Percentiles rank a stretch among this genome's conserved stretches.
These are phyloP conservation scores for Acromyrmex heyeri DNA, from an alignment of 1,140 invertebrate species.

Conservation along the genomic window DNA sequence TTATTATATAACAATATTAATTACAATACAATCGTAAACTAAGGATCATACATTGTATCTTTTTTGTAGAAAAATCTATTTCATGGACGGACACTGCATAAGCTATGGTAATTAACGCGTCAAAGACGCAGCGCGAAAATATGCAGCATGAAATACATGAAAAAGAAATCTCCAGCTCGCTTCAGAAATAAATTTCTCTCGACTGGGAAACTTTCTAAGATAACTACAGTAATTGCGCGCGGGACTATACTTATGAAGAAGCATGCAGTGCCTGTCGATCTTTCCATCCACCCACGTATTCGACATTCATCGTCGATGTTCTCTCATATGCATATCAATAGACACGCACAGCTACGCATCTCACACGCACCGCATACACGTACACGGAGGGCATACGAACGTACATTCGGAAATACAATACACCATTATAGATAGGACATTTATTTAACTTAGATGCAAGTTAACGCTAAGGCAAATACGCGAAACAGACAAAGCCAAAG, in stretches of 20 bases:
- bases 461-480: conserved; percentile 45
- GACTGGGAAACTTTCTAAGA: conserved; percentile 34
- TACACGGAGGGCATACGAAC: not conserved
- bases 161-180: conserved; percentile 19
- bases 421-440: conserved; percentile 4
- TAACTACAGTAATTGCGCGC: conserved; percentile 23
- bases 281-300: conserved; percentile 6
- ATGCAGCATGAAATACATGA: conserved; percentile 1
- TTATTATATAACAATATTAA: conserved; percentile 14
- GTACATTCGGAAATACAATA: conserved; percentile 17
- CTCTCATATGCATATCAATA: conserved; percentile 28
- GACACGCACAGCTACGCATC: not conserved
- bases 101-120: conserved; percentile 44
- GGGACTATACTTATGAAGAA: conserved; percentile 26
- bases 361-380: not conserved
- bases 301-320: conserved; percentile 29
- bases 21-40: conserved; percentile 34
- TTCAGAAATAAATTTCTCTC: conserved; percentile 12
- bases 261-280: conserved; percentile 68
- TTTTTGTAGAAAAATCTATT: conserved; percentile 54
- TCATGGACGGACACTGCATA: conserved; percentile 71
- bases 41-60: conserved; percentile 4
- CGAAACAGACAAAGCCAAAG: conserved; percentile 49
- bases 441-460: conserved; percentile 35
- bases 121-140: not conserved